Conservation (phyloP, 2,797 vertebrate genomes). For the Telmatherina bonti region DNA sequence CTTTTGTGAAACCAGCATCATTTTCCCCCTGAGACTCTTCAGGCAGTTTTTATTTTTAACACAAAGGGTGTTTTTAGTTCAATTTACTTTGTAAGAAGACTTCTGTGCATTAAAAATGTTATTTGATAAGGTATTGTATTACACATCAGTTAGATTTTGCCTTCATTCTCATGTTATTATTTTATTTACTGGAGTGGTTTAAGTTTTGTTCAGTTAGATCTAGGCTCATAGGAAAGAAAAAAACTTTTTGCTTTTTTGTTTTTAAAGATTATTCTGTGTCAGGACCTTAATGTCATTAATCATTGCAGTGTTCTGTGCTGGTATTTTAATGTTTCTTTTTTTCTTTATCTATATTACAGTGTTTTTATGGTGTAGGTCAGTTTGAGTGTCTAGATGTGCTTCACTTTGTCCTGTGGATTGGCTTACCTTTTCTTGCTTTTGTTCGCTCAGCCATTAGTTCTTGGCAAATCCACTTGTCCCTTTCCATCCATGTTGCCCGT, state of each 20-base stretch:
- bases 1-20: neutral
- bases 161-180: too few relatives aligned
- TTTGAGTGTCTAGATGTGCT: constrained; percentile 18
- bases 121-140: constrained; percentile 4
- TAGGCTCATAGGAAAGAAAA: neutral
- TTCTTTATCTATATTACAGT: neutral
- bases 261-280: neutral
- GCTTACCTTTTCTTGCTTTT: constrained; percentile 66
- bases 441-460: constrained; percentile 70
- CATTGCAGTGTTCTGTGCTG: neutral
- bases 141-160: neutral
- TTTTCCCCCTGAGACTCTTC: neutral
- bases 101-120: neutral
- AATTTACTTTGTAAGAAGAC: neutral
- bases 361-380: constrained; percentile 16
- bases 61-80: neutral
- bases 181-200: neutral
- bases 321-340: constrained; percentile 18
- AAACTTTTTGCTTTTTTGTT: neutral
- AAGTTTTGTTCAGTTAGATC: neutral
- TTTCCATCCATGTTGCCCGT: constrained; percentile 83
- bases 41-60: neutral
- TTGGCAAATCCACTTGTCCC: constrained; percentile 73
- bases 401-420: constrained; percentile 49
- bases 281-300: neutral